Evolutionary conservation across 2,797 vertebrate genomes (phyloP).

Genomic region (Chromobotia macracanthus): DNA sequence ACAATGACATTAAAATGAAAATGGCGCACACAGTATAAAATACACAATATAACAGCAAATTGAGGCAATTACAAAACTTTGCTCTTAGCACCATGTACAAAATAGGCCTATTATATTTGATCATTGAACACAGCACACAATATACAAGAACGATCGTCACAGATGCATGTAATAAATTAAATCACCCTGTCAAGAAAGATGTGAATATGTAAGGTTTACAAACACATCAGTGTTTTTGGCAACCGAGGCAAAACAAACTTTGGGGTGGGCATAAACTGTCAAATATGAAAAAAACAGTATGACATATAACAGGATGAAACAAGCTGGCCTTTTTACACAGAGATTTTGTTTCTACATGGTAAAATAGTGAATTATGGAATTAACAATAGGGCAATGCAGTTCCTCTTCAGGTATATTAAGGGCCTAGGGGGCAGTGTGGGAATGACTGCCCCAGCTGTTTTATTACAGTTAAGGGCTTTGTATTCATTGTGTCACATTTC

Average conservation of each 20-base stretch:
- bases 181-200: background rate
- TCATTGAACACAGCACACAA: background rate
- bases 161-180: conserved; percentile 4
- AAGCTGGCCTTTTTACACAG: background rate
- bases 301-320: background rate
- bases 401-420: background rate
- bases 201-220: background rate
- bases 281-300: conserved; percentile 2
- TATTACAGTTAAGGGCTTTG: conserved; percentile 4
- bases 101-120: background rate
- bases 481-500: background rate
- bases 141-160: background rate
- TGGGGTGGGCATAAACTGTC: background rate
- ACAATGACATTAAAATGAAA: background rate
- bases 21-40: background rate
- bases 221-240: conserved; percentile 8
- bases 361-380: background rate
- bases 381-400: background rate
- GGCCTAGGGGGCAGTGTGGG: conserved; percentile 7
- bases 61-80: background rate
- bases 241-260: conserved; percentile 13
- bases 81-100: background rate
- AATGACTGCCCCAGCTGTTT: background rate
- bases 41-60: background rate
- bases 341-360: background rate